Base-by-base conservation (phyloP, 2,113 vertebrate genomes). In the Cacatua alba region DNA sequence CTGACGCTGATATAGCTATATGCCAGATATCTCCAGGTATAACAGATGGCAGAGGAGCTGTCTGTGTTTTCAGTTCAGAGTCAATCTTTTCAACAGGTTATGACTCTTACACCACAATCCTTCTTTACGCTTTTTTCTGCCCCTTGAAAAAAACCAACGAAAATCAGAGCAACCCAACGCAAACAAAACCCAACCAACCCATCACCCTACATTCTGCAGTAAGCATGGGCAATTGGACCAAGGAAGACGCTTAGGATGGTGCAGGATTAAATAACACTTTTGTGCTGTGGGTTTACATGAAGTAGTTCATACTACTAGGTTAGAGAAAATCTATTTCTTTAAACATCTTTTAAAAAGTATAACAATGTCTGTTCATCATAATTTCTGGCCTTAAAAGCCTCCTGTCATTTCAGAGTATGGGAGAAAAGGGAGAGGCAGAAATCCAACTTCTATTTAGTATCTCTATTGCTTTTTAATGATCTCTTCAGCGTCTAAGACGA, bases 11-110 rank as follows among this genome's bases (percentile, higher is more conserved):
- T 65, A 39, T 35, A 74, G 67, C 14, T 62, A 3, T 31, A 14
- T 91, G 97, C 96, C 95, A 97, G 72, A 68, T 95, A 94, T 91
- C 94, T 94, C 92, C 92, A 94, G 94, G 91, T 95, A 88, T 48
- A 94, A 90, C 98, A 98, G 98, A 98, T 98, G 98, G 98, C 70
- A 77, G 62, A 78, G 23, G 63, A 95, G 92, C 86, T 91, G 65
- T 37, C 81, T 79, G 86, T 92, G 37, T 92, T 95, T 92, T 72
- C 90, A 82, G 67, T 79, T 96, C 94, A 86, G 92, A 98, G 81
- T 88, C 88, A 95, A 52, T 37, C 86, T 94, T 90, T 94, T 96
- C 93, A 94, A 93, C 93, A 94, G 92, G 92, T 95, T 92, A 92
- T 79, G 67, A 57, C 74, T 75, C 35, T 68, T 82, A 62, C 75